Conservation (phyloP, 1,140 invertebrate genomes). For the Eulimnadia texana region DNA sequence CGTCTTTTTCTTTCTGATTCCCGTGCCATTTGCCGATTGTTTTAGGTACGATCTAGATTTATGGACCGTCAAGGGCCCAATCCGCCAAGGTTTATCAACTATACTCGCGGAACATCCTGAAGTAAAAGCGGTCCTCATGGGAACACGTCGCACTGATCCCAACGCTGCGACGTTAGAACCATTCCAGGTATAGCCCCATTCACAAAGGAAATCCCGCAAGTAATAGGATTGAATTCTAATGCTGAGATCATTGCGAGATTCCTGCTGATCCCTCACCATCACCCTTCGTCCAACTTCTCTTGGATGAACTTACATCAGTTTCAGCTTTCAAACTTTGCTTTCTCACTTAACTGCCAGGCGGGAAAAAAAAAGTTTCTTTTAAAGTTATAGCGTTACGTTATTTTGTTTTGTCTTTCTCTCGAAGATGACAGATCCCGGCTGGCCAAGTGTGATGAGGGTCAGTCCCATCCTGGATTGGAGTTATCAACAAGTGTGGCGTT, state of each 20-base stretch:
- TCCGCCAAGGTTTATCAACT: constrained; percentile 49
- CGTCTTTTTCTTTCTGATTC: neutral
- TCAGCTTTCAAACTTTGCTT: neutral
- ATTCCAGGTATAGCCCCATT: constrained; percentile 45
- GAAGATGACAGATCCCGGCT: constrained; percentile 65
- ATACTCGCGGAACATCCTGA: constrained; percentile 44
- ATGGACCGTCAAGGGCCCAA: constrained; percentile 47
- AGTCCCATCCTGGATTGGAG: constrained; percentile 79
- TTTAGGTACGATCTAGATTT: constrained; percentile 55
- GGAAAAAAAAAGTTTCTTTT: no score
- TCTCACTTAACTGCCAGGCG: neutral
- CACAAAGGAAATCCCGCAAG: neutral
- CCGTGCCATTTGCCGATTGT: constrained; percentile 2
- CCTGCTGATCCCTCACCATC: neutral
- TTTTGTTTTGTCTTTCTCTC: constrained; percentile 12
- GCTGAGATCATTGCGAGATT: constrained; percentile 23
- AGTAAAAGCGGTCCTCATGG: constrained; percentile 74
- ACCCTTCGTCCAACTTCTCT: neutral
- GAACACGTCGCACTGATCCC: constrained; percentile 71
- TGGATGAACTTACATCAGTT: neutral
- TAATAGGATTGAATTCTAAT: constrained; percentile 9
- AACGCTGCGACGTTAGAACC: constrained; percentile 44
- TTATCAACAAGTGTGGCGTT: constrained; percentile 79
- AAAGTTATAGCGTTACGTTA: neutral
- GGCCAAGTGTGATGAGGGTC: constrained; percentile 75